These are phyloP conservation scores for Allobates femoralis DNA, from an alignment of 2,797 vertebrate species.

Conservation along the genomic window DNA sequence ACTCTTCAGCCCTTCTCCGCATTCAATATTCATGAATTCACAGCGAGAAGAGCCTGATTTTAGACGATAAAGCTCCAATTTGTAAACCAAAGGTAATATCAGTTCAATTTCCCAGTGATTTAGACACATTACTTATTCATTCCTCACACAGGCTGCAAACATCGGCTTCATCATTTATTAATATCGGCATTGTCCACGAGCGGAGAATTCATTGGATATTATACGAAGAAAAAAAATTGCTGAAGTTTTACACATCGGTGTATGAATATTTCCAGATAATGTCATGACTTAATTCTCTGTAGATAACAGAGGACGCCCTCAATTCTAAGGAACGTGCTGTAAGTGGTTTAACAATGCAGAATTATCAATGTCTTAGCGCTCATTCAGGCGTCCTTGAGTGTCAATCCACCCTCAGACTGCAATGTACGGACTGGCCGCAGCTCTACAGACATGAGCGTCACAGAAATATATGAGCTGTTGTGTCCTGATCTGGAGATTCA, in stretches of 20 bases:
- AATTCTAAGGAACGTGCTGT: too few species aligned
- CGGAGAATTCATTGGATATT: background rate
- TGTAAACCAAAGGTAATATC: constrained; percentile 39
- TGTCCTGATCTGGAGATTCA: too few species aligned
- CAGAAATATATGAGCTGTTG: too few species aligned
- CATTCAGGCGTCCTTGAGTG: too few species aligned
- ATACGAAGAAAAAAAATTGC: background rate
- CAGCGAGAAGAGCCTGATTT: constrained; percentile 37
- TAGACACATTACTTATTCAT: constrained; percentile 36
- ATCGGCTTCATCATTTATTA: constrained; percentile 32
- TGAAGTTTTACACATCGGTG: background rate
- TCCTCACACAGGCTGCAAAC: background rate
- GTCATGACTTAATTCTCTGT: too few species aligned
- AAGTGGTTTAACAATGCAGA: too few species aligned
- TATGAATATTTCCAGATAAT: too few species aligned
- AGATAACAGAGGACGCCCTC: too few species aligned
- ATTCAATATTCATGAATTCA: constrained; percentile 31
- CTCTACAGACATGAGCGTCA: too few species aligned
- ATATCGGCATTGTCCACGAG: background rate
- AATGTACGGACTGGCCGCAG: too few species aligned
- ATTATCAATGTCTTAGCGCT: too few species aligned
- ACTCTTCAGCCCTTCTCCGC: background rate
- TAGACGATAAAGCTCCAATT: constrained; percentile 24
- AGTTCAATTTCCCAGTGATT: constrained; percentile 22
- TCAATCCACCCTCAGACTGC: too few species aligned